Evolutionary conservation across 2,888 invertebrate genomes (phyloP), one percentile per base, ranked within the genome.

Genomic region (Listrodromus nycthemerus): DNA sequence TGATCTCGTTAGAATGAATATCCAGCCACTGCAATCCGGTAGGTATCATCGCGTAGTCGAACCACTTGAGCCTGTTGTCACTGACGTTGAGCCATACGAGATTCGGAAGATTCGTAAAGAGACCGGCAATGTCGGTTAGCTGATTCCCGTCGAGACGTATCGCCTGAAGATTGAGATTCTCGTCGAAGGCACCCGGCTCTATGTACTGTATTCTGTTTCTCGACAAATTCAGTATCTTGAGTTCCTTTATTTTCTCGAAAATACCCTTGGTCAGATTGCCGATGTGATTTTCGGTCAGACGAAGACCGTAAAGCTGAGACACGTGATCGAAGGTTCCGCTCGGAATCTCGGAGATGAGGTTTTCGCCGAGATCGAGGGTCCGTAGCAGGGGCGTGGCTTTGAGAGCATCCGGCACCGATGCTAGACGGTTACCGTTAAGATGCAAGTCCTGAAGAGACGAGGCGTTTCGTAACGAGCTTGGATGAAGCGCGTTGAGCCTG

Each of bases 31-130:
- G 96, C 89, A 98, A 94, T 91, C 96, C 96, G 87, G 96, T 96
- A 84, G 97, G 97, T 93, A 98, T 96, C 94, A 97, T 95, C 79
- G 97, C 96, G 93, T 97, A 97, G 94, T 97, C 97, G 93, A 98
- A 97, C 95, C 96, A 96, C 94, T 96, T 96, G 87, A 98, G 95
- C 92, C 96, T 95, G 94, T 98, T 98, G 94, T 97, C 97, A 90
- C 97, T 97, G 91, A 97, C 97, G 92, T 97, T 97, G 82, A 98
- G 94, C 97, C 97, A 97, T 86, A 97, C 96, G 87, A 97, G 95
- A 94, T 96, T 97, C 73, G 97, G 97, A 88, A 97, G 94, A 94
- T 97, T 97, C 45, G 96, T 95, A 92, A 97, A 97, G 87, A 97
- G 95, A 83, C 96, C 96, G 87, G 96, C 96, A 87, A 97, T 97